Conservation (phyloP, 2,888 invertebrate species). For the Sclerodermus sp. region DNA sequence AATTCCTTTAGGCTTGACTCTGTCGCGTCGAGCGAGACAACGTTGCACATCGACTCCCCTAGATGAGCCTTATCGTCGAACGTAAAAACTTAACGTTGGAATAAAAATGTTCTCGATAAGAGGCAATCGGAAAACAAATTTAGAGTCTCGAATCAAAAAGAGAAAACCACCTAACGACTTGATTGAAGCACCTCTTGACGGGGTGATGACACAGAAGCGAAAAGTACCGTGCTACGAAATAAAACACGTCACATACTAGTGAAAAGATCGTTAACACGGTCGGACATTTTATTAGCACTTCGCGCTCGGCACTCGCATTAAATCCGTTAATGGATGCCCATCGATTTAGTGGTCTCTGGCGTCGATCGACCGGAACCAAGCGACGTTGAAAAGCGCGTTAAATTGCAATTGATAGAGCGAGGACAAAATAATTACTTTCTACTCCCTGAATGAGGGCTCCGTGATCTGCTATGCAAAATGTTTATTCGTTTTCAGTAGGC, state of each 20-base stretch:
- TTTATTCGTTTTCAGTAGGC: no score
- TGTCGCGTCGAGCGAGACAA: no score
- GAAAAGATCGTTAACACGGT: conserved; percentile 29
- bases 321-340: conserved; percentile 31
- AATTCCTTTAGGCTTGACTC: no score
- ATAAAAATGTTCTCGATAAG: conserved; percentile 2
- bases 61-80: no score
- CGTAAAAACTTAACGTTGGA: no score
- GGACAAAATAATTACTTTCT: conserved; percentile 23
- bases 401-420: conserved; percentile 13
- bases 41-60: no score
- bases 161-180: no score
- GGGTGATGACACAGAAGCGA: background rate
- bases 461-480: no score
- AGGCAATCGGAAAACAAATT: conserved; percentile 9
- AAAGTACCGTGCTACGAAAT: conserved; percentile 3
- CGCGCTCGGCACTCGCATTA: conserved; percentile 19
- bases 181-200: background rate
- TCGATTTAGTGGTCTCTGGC: conserved; percentile 24
- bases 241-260: conserved; percentile 15
- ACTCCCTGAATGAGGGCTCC: conserved; percentile 1
- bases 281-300: conserved; percentile 36
- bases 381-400: conserved; percentile 26
- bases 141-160: no score
- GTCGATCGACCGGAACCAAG: conserved; percentile 23